Evolutionary conservation across 2,888 invertebrate genomes (phyloP).

Genomic region (Rambutsinella grinnellia): DNA sequence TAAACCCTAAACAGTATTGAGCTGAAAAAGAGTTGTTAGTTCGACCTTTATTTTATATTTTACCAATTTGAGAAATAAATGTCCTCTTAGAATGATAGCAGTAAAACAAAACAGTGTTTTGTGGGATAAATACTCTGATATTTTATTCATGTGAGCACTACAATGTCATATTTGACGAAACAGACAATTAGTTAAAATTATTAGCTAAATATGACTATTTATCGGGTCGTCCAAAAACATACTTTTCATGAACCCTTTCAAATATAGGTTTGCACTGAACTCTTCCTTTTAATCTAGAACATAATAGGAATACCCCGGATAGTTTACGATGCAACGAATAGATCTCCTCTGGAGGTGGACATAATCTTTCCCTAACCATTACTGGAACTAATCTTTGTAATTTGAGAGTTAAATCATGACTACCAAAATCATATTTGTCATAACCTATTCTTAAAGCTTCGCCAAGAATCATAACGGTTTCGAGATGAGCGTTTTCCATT

Average conservation of each 20-base stretch:
- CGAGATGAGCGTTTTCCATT: slow-evolving; percentile 97
- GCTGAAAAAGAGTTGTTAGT: no score
- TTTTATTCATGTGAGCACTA: no score
- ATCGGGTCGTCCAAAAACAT: slow-evolving; percentile 69
- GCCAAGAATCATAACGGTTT: slow-evolving; percentile 97
- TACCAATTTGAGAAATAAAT: no score
- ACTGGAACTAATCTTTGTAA: slow-evolving; percentile 92
- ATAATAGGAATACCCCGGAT: slow-evolving; percentile 76
- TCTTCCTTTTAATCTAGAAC: slow-evolving; percentile 83
- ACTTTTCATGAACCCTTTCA: slow-evolving; percentile 81
- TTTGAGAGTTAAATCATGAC: slow-evolving; percentile 82
- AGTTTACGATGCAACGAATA: slow-evolving; percentile 98
- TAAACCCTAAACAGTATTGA: no score
- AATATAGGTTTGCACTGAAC: slow-evolving; percentile 89
- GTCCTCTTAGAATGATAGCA: no score
- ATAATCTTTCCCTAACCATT: slow-evolving; percentile 92
- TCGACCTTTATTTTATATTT: no score
- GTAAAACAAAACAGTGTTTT: no score
- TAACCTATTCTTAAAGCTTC: slow-evolving; percentile 86
- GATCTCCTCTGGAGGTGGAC: slow-evolving; percentile 98
- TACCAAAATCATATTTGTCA: slow-evolving; percentile 89
- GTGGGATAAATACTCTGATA: no score
- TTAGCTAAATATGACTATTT: no score
- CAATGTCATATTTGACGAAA: no score
- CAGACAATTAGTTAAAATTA: no score